Evolutionary conservation across 2,888 invertebrate species (phyloP).

Genomic region (Agonopterix subpropinquella): DNA sequence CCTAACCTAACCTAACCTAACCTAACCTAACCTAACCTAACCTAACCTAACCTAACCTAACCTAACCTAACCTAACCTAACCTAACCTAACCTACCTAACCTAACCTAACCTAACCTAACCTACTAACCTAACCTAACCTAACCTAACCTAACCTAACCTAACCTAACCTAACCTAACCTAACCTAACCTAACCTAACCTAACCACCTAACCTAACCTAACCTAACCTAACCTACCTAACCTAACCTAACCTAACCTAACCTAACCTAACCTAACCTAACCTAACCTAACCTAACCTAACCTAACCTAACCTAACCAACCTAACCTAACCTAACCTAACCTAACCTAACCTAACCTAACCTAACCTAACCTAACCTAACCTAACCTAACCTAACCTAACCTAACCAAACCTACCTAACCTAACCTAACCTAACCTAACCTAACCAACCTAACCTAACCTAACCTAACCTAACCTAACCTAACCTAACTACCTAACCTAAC

Average conservation of each 20-base stretch:
- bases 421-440: too few relatives aligned
- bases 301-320: too few relatives aligned
- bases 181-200: constrained; percentile 17
- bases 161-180: constrained; percentile 11
- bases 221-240: too few relatives aligned
- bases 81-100: too few relatives aligned
- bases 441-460: constrained; percentile 8
- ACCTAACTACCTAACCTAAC: too few relatives aligned
- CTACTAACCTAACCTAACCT: constrained; percentile 18
- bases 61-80: constrained; percentile 18
- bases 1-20: constrained; percentile 14
- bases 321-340: constrained; percentile 11
- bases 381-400: constrained; percentile 14
- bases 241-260: constrained; percentile 17
- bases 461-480: constrained; percentile 6
- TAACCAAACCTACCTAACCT: too few relatives aligned
- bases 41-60: constrained; percentile 17
- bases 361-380: constrained; percentile 9
- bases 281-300: constrained; percentile 14
- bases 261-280: constrained; percentile 9
- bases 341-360: constrained; percentile 7
- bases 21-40: constrained; percentile 15
- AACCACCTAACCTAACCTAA: too few relatives aligned
- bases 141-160: constrained; percentile 17
- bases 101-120: too few relatives aligned